Evolutionary conservation across 2,113 vertebrate genomes (phyloP).

Genomic region (Cervus canadensis): DNA sequence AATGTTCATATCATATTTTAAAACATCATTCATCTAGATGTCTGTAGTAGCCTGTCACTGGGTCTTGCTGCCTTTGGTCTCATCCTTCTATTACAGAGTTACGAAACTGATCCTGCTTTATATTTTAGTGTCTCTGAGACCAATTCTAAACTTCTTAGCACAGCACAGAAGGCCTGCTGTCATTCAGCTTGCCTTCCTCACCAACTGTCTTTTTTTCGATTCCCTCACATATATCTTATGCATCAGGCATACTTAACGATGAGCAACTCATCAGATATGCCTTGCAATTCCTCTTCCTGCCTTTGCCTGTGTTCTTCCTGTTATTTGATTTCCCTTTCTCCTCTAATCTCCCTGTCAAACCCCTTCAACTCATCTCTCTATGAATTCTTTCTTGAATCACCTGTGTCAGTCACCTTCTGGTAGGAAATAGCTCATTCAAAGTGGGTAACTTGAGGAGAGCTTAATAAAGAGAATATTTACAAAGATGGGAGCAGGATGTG

Average conservation of each 20-base stretch:
- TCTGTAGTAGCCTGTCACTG: not conserved
- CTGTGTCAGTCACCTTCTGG: not conserved
- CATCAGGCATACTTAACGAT: not conserved
- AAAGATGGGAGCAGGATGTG: not conserved
- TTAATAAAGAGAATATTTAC: conserved; percentile 8
- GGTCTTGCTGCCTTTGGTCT: not conserved
- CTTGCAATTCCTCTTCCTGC: not conserved
- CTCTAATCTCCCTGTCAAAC: not conserved
- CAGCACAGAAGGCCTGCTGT: not conserved
- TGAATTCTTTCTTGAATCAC: conserved; percentile 7
- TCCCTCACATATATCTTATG: not conserved
- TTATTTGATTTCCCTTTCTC: not conserved
- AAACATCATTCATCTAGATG: not conserved
- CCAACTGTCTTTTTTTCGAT: not conserved
- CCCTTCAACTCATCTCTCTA: not conserved
- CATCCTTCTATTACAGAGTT: not conserved
- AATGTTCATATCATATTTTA: not conserved
- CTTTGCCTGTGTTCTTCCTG: not conserved
- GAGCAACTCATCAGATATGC: not conserved
- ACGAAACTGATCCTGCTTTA: not conserved
- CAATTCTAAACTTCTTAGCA: not conserved
- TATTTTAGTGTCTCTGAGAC: not conserved
- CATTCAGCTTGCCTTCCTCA: not conserved
- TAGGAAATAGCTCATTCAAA: not conserved
- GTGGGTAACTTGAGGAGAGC: not conserved